Evolutionary conservation across 2,888 invertebrate species (phyloP).

Genomic region (Drosophila putrida): DNA sequence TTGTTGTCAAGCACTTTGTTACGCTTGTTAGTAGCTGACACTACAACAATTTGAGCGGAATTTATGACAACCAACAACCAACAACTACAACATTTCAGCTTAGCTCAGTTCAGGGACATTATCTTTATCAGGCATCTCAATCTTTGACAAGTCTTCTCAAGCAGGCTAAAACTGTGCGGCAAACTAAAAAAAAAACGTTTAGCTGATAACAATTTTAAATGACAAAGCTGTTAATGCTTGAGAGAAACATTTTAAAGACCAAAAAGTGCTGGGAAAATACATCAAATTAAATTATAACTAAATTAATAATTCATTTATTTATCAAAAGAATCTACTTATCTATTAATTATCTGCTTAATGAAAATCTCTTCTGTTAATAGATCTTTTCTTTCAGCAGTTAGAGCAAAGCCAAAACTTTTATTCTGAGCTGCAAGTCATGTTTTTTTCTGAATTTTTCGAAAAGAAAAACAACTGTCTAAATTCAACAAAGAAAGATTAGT

Average conservation of each 20-base stretch:
- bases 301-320: constrained; percentile 8
- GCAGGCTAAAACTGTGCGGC: constrained; percentile 15
- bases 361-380: neutral
- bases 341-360: neutral
- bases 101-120: constrained; percentile 36
- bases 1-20: constrained; percentile 59
- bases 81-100: constrained; percentile 14
- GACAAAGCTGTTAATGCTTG: constrained; percentile 27
- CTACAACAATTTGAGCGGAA: constrained; percentile 59
- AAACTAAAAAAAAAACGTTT: constrained; percentile 7
- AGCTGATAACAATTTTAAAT: constrained; percentile 24
- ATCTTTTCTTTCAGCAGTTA: constrained; percentile 18
- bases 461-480: neutral
- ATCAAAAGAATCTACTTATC: neutral
- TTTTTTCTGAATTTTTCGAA: neutral
- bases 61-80: constrained; percentile 61
- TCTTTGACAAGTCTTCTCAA: constrained; percentile 27
- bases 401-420: neutral
- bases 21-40: constrained; percentile 77
- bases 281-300: neutral
- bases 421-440: constrained; percentile 3
- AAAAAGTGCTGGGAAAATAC: constrained; percentile 2
- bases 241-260: neutral
- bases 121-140: constrained; percentile 38
- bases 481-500: constrained; percentile 11